Base-by-base conservation (phyloP, 1,140 invertebrate species). In the Atta colombica region DNA sequence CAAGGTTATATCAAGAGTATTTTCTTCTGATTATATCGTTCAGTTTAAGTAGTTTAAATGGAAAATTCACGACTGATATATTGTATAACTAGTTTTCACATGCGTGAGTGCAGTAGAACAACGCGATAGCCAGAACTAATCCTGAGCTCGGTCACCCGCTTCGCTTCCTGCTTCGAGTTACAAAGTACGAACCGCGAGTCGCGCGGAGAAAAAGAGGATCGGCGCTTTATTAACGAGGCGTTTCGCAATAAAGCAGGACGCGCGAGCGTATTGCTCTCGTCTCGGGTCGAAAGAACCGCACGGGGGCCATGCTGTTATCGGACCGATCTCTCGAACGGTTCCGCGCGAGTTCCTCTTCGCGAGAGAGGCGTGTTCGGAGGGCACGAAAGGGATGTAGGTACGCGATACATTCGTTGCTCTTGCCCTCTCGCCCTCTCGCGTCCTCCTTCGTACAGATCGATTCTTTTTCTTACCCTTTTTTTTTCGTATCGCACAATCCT, bases 181-280 rank as follows among this genome's bases (percentile, higher is more conserved):
- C 80, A 63, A 75, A 63, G 55, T 75, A 28, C 55, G 69, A 39
- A n/a, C 25, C 80, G 80, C 75, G 85, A 82, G 53, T 58, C 51
- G 65, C 77, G 60, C 51, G 60, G 53, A 81, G 66, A 74, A 71
- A 81, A 89, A 84, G 77, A 86, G 60, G 77, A 87, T 81, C 78
- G 89, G 66, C 60, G 81, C 81, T 91, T 92, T 92, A 91, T 92
- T 92, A 92, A 92, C 91, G 87, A 92, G 90, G 90, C 89, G 91
- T 92, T 92, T 77, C 84, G 88, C 85, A 88, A 89, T 90, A 90
- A 92, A 85, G 53, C 85, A 58, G 63, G 82, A 88, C 86, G 81
- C 66, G 89, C 84, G 86, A 78, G 88, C 80, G 82, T 87, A 88
- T 86, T 87, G 89, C 89, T 55, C 87, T 78, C 77, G 72, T 86